A percentile compares a stretch with the other conserved stretches of the same genome.
These are phyloP conservation scores for Campylomormyrus numenius DNA, from an alignment of 2,113 vertebrate genomes.

Conservation along the genomic window DNA sequence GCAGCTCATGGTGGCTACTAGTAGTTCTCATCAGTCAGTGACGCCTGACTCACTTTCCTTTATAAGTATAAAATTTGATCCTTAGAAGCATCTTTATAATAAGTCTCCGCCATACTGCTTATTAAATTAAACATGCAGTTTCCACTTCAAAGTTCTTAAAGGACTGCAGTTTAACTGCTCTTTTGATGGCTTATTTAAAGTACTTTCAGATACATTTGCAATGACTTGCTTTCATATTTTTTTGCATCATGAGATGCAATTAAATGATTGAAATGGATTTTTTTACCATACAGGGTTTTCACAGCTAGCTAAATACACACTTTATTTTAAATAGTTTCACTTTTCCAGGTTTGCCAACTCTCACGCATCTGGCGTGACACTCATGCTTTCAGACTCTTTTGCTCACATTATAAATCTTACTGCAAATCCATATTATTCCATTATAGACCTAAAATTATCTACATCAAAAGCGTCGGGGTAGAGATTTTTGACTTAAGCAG, in stretches of 20 bases:
- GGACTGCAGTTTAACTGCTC: not conserved
- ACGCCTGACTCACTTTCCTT: not conserved
- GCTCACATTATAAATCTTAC: not conserved
- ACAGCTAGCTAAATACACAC: not conserved
- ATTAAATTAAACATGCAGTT: not conserved
- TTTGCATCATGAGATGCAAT: not conserved
- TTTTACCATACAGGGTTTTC: not conserved
- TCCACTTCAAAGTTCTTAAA: not conserved
- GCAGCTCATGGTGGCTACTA: not conserved
- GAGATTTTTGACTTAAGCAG: not conserved
- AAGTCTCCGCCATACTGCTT: not conserved
- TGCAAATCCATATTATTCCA: not conserved
- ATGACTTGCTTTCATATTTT: not conserved
- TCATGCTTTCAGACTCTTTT: not conserved
- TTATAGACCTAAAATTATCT: not conserved
- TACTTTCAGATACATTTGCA: not conserved
- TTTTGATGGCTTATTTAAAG: not conserved
- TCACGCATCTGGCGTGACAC: not conserved
- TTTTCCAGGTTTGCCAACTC: not conserved
- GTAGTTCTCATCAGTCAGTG: not conserved
- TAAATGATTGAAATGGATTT: not conserved
- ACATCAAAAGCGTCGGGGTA: not conserved
- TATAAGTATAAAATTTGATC: not conserved
- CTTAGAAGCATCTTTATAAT: not conserved
- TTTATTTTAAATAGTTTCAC: not conserved